These are phyloP conservation scores for Pitangus sulphuratus DNA, from an alignment of 2,797 vertebrate genomes.

Conservation along the genomic window DNA sequence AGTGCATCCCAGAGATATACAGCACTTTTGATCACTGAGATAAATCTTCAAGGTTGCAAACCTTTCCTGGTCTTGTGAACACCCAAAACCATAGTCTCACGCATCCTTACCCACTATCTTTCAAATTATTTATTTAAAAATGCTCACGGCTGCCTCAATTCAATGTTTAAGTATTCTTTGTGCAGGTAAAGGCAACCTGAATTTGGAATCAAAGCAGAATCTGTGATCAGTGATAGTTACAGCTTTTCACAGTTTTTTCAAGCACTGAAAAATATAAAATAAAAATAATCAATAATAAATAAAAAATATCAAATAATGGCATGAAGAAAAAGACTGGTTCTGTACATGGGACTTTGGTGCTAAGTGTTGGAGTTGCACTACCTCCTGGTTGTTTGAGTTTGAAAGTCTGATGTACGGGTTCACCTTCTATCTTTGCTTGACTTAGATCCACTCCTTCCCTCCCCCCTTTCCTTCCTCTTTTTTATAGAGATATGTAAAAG, in stretches of 20 bases:
- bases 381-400: too few relatives aligned
- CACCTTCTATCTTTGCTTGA: too few relatives aligned
- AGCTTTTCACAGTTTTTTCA: not conserved
- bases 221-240: not conserved
- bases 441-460: not conserved
- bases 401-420: too few relatives aligned
- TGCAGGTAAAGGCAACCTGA: not conserved
- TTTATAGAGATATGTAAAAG: not conserved
- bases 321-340: not conserved
- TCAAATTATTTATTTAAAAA: not conserved
- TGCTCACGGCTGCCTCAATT: not conserved
- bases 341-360: not conserved
- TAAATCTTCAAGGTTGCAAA: not conserved
- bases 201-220: not conserved
- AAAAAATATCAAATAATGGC: not conserved
- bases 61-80: not conserved
- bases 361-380: not conserved
- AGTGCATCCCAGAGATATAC: not conserved
- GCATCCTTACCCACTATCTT: not conserved
- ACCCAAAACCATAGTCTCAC: not conserved
- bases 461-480: not conserved
- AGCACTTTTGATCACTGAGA: not conserved
- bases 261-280: not conserved
- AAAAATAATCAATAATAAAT: not conserved
- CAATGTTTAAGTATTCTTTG: not conserved